Base-by-base conservation (phyloP, 2,113 vertebrate species). In the Actenoides lindsayi region DNA sequence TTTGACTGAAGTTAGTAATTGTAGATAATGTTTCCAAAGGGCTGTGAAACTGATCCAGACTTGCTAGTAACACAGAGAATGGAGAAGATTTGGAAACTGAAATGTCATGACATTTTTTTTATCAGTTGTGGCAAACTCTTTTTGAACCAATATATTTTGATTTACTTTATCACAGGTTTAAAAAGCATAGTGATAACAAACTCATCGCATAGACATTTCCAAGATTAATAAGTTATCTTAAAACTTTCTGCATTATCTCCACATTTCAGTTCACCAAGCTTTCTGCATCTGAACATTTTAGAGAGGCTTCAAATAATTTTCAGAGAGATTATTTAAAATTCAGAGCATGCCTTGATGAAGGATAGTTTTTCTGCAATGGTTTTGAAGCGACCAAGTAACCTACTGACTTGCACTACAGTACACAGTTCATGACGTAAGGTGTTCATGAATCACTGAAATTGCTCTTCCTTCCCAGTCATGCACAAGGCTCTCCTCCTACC, bases 321-420 rank as follows among this genome's bases (percentile, higher is more conserved):
- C 75, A 90, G 30, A 27, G 11, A 10, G 3, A 14, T 81, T 64
- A 60, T 24, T 94, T 88, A 75, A 92, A 93, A 93, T 96, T 90
- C 92, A 92, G 73, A 84, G 48, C 64, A 56, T 78, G 46, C 39
- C 16, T 13, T 2, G 6, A 53, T 16, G 68, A 90, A 83, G 16
- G 53, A 42, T 84, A 60, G 48, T 20, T 90, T 93, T 67, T 77
- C 80, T 92, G 51, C 42, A 60, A 19, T 39, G 42, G 48, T 76
- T 95, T 83, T 89, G 80, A 62, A 83, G 86, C 69, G 95, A 93
- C 88, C 87, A 91, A 31, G 73, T 95, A 60, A 92, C 87, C 79
- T 81, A 85, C 60, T 82, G 89, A 60, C 84, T 84, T 81, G 56
- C 35, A 23, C 56, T 92, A 56, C 28, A 81, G 77, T 33, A 35